phyloP scores from a whole-genome alignment of 2,113 vertebrate genomes.

The Nyctibius bracteatus region DNA sequence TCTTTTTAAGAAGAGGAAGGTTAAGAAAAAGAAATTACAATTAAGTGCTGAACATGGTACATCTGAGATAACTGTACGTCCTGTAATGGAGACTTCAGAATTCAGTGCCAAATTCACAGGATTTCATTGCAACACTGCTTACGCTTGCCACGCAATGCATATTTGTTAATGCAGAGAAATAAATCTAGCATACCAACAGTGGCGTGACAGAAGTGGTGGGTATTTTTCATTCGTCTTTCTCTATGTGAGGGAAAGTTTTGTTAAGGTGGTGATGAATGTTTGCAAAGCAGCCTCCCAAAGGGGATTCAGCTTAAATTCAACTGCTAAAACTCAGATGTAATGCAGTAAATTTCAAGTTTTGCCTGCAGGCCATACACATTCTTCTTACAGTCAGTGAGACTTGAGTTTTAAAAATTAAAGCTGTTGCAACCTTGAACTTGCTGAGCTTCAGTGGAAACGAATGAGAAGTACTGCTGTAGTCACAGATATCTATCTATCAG shows the following conservation, averaged over 20 bases:
- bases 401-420: slow-evolving; percentile 2
- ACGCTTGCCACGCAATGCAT: fast-evolving
- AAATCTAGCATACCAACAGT: neutral
- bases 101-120: neutral
- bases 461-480: neutral
- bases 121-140: neutral
- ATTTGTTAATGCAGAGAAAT: neutral
- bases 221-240: neutral
- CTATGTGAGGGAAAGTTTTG: neutral
- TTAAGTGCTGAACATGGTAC: neutral
- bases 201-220: neutral
- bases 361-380: neutral
- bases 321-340: neutral
- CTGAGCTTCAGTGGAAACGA: neutral
- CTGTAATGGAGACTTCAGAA: neutral
- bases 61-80: neutral
- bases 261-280: neutral
- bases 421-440: neutral
- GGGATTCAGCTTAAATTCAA: neutral
- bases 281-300: neutral
- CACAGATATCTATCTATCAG: neutral
- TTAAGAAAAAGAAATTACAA: neutral
- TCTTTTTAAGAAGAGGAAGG: neutral
- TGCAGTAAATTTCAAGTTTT: neutral
- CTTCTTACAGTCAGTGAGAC: neutral